Base-by-base conservation (phyloP, 2,888 invertebrate species). In the Meganola albula region DNA sequence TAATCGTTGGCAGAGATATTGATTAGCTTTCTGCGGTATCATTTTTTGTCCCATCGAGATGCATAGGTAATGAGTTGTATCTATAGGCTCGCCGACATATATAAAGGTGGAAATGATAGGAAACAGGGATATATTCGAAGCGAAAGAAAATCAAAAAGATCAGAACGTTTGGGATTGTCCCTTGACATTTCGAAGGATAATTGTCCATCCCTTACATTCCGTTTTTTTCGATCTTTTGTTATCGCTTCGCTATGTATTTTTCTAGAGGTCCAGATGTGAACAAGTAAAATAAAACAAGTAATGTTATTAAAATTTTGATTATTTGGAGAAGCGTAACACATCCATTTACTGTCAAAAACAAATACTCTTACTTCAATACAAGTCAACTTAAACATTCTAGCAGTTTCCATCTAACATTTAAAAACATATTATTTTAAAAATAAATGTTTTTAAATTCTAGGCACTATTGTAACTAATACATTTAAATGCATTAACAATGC, bases 261-360 rank as follows among this genome's bases (percentile, higher is more conserved):
- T 16, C 16, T 6, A n/a, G n/a, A 20, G n/a, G 20, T 7, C 3
- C 2, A 20, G 3, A 20, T 7, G 3, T 23, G 12, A n/a, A 24
- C 11, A 18, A 25, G 11, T 70, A 80, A 77, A 75, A 71, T 78
- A 80, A 83, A 71, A 66, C 69, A 57, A 18, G 9, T 39, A 13
- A 41, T 68, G 75, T 82, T 80, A 78, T 72, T 73, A 73, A 79
- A 79, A 77, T 75, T 66, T 72, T 79, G 82, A 83, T 83, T 83
- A 83, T 82, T 79, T 69, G 71, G 74, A 77, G 64, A 80, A 82
- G 78, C 76, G 73, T 72, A 74, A 79, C 73, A 76, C 76, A 74
- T 76, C 60, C 63, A 67, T 58, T 61, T 63, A 53, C 38, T 55
- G 53, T 53, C 44, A 44, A 53, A 53, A 55, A 47, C 49, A 49